Percentiles rank a stretch among this genome's conserved stretches.
phyloP scores from a whole-genome alignment of 2,797 vertebrate species.

The Coregonus sp. region DNA sequence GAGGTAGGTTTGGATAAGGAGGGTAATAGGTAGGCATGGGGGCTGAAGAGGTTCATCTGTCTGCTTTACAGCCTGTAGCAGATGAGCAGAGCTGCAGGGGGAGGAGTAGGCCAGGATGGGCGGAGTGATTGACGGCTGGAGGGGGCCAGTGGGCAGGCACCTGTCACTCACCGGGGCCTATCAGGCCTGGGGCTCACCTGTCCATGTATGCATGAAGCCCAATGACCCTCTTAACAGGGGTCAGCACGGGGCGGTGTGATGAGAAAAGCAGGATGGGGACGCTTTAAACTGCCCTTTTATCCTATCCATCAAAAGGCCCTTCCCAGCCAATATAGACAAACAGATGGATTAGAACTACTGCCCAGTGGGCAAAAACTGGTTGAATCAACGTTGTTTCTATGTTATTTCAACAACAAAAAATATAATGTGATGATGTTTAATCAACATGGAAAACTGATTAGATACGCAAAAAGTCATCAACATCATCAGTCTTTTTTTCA shows the following conservation, averaged over 20 bases:
- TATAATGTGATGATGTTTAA: too few relatives aligned
- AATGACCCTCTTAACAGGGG: not conserved
- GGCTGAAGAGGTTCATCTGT: not conserved
- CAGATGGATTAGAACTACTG: constrained; percentile 46
- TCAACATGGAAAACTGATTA: too few relatives aligned
- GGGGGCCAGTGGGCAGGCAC: not conserved
- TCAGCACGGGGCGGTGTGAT: not conserved
- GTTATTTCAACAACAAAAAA: too few relatives aligned
- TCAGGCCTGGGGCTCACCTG: constrained; percentile 12
- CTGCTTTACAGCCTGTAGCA: not conserved
- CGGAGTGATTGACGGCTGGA: not conserved
- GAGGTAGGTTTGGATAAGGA: not conserved
- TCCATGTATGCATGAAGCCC: not conserved
- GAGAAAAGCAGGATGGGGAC: too few relatives aligned
- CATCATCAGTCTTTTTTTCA: too few relatives aligned
- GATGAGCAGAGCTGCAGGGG: not conserved
- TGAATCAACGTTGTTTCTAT: too few relatives aligned
- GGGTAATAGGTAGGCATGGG: not conserved
- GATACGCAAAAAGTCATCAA: too few relatives aligned
- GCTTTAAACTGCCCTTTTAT: too few relatives aligned
- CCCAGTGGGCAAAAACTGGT: too few relatives aligned
- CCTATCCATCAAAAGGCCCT: too few relatives aligned
- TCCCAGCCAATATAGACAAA: constrained; percentile 37
- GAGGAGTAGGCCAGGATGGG: not conserved
- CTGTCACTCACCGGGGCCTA: constrained; percentile 4